Base-by-base conservation (phyloP, 2,797 vertebrate genomes). In the Alcedo atthis region DNA sequence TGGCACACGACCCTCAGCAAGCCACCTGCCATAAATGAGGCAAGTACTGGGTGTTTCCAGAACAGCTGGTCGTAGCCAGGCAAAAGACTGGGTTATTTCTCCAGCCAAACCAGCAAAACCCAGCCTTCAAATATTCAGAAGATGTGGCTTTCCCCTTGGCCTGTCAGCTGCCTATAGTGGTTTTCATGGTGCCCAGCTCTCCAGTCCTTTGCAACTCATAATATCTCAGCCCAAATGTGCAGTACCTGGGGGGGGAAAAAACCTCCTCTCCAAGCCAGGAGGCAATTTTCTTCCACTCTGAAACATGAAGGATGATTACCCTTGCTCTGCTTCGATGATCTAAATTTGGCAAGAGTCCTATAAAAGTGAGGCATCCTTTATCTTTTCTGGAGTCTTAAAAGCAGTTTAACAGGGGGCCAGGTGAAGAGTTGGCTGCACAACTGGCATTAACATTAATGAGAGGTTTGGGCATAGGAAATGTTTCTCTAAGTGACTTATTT, bases 361-460 rank as follows among this genome's bases (percentile, higher is more conserved):
- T n/a, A 15, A 66, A 84, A 83, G 33, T 24, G 51, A 59, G 17
- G 15, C 49, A 58, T 71, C 40, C 10, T 46, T 74, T 77, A 30
- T 49, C 81, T 80, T 69, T 81, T 14, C 77, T 67, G 35, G 78
- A 92, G 49, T 42, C 74, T 46, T 86, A 70, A 67, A 87, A 68
- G 61, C 30, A 69, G 64, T 85, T 67, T 96, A 92, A 87, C 67
- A 85, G 77, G 81, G 69, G 7, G 4, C 90, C n/a, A 9, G 64
- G 62, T 77, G 90, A 85, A 81, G 85, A 87, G 77, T 89, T 95
- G 94, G 95, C 92, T 95, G 93, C 94, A 93, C 85, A 93, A 83
- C 87, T 69, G 46, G 77, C 84, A 96, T 96, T 93, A 94, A 81
- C 61, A 85, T 77, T 95, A 92, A 96, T 87, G 95, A 97, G 86